Base-by-base conservation (phyloP, 1,140 invertebrate species). In the Episyrphus balteatus region DNA sequence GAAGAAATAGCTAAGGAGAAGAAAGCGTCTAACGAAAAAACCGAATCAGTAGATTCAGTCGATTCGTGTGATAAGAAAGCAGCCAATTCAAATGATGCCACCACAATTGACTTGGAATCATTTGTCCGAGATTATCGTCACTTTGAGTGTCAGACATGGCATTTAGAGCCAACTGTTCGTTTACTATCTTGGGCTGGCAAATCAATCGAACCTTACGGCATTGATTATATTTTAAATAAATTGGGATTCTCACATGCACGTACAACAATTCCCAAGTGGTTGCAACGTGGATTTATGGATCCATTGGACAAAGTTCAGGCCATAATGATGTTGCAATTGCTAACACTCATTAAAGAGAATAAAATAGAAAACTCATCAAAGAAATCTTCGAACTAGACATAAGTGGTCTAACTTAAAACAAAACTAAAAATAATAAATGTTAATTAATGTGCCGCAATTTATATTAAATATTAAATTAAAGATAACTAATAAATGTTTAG, bases 201-300 rank as follows among this genome's bases (percentile, higher is more conserved):
- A 69, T 88, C 89, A 53, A 94, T 98, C 52, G 92, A 97, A 69
- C 92, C 93, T 1, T 95, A 97, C 59, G 94, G 93, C 34, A 92
- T 97, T 33, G 94, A 98, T 72, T 96, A 93, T 66, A 95, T 98
- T 54, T 75, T 98, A 31, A 91, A 98, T 71, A 94, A 95, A 69
- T 74, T 98, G 7, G 94, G 94, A 12, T 98, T 99, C 66, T 84
- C 86, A 47, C 95, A 98, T 71, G 95, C 96, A 3, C 76, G 94
- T 37, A 93, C 88, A 36, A 99, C 96, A 31, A 99, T 99, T 65
- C 96, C 96, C 15, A 99, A 99, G 73, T 98, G 95, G 92, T 80
- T 98, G 72, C 96, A 99, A 71, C 76, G 96, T 47, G 94, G 94
- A 19, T 89, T 94, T 54, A 91, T 98, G 81, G 96, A 99, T 73